phyloP scores from a whole-genome alignment of 1,140 invertebrate species.

The Formica exsecta region DNA sequence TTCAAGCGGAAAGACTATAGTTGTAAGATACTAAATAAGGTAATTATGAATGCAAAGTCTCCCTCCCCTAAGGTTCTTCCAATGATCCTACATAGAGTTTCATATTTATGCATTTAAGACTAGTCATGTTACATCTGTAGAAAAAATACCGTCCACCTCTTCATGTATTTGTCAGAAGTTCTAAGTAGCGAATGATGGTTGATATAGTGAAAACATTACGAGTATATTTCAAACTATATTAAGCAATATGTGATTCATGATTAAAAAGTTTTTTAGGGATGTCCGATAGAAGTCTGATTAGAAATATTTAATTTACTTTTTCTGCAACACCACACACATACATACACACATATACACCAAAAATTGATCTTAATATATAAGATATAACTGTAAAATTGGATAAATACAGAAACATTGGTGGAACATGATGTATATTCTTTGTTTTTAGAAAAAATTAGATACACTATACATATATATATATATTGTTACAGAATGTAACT shows the following conservation, averaged over 20 bases:
- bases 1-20: constrained; percentile 90
- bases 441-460: not conserved
- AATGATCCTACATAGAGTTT: constrained; percentile 67
- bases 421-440: constrained; percentile 37
- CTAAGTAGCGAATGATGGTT: constrained; percentile 42
- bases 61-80: constrained; percentile 47
- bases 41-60: constrained; percentile 36
- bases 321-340: not conserved
- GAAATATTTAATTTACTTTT: constrained; percentile 64
- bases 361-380: constrained; percentile 63
- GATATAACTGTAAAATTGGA: constrained; percentile 68
- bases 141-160: constrained; percentile 82
- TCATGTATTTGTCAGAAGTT: constrained; percentile 72
- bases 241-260: constrained; percentile 37
- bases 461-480: constrained; percentile 1
- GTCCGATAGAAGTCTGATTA: constrained; percentile 35
- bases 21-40: constrained; percentile 58
- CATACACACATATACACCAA: no score
- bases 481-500: not conserved
- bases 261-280: constrained; percentile 22
- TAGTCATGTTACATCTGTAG: constrained; percentile 72
- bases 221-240: constrained; percentile 17
- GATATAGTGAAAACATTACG: constrained; percentile 25
- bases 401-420: constrained; percentile 68
- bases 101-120: constrained; percentile 62